These are phyloP conservation scores for Pemphigus obesinymphae DNA, from an alignment of 1,140 invertebrate genomes.

Conservation along the genomic window DNA sequence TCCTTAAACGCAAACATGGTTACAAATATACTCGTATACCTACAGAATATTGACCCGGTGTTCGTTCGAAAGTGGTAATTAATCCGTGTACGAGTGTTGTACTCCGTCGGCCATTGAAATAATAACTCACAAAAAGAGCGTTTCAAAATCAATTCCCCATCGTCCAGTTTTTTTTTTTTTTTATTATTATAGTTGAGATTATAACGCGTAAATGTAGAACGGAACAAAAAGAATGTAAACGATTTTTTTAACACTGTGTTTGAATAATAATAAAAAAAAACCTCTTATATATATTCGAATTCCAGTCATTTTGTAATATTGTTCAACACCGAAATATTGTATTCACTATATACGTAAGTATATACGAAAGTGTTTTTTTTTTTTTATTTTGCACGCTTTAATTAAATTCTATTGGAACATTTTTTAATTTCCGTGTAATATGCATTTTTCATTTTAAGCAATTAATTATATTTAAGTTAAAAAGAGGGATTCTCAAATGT, in stretches of 20 bases:
- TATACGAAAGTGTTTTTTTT: no score
- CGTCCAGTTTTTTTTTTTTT: conserved; percentile 1
- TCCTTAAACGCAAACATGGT: neutral
- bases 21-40: no score
- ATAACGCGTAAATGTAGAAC: no score
- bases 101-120: neutral
- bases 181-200: no score
- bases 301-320: neutral
- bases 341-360: no score
- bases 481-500: neutral
- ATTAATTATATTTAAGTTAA: neutral
- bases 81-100: neutral
- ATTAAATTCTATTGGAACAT: conserved; percentile 1
- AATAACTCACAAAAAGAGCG: neutral
- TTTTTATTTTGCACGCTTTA: neutral
- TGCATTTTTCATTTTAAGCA: neutral
- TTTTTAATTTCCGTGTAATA: neutral
- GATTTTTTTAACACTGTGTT: neutral
- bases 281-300: neutral
- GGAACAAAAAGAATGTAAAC: neutral
- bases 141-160: neutral
- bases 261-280: neutral
- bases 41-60: neutral
- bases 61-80: conserved; percentile 4
- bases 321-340: neutral